These are phyloP conservation scores for Ciconia nigra DNA, from an alignment of 2,797 vertebrate species.

Conservation along the genomic window DNA sequence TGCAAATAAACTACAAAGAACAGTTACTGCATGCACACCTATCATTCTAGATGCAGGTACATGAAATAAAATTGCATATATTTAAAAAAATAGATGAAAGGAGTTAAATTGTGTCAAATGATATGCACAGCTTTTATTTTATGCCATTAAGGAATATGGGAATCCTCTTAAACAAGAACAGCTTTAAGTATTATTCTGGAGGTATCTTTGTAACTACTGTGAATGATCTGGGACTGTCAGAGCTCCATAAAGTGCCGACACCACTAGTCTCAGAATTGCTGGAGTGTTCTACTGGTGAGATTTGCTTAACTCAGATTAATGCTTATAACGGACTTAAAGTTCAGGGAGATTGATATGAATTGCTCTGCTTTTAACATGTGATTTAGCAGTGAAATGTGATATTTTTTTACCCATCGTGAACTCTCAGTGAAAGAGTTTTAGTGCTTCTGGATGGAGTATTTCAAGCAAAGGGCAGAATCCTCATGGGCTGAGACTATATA, in stretches of 20 bases:
- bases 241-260: not conserved
- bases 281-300: not conserved
- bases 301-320: not conserved
- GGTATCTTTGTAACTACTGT: not conserved
- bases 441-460: not conserved
- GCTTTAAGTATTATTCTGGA: not conserved
- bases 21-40: not conserved
- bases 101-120: not conserved
- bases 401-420: not conserved
- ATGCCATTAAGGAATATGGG: not conserved
- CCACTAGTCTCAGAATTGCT: not conserved
- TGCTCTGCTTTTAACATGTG: not conserved
- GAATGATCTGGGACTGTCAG: not conserved
- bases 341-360: not conserved
- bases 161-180: not conserved
- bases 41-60: fast-evolving
- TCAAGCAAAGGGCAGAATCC: not conserved
- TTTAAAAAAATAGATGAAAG: not conserved
- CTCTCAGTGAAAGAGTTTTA: not conserved
- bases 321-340: not conserved
- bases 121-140: not conserved
- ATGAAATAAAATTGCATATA: not conserved
- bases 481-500: not conserved
- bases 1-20: not conserved
- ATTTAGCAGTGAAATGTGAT: not conserved